Evolutionary conservation across 2,797 vertebrate species (phyloP).

Genomic region (Ptychobarbus kaznakovi): DNA sequence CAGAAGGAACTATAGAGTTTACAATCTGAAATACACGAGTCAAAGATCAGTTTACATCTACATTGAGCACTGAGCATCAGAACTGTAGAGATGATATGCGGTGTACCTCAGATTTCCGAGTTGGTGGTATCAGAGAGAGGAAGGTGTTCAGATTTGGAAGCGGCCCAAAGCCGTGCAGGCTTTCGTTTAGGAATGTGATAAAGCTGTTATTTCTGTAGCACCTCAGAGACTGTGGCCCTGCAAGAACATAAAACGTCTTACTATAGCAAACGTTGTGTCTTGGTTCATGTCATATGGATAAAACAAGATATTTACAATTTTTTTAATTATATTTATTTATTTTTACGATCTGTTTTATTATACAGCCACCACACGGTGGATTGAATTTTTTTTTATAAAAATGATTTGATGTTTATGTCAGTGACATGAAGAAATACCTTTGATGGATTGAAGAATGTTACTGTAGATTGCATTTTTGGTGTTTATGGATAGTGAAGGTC

Average conservation of each 20-base stretch:
- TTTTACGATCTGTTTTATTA: neutral
- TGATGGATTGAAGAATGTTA: constrained; percentile 44
- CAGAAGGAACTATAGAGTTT: constrained; percentile 39
- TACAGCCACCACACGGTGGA: neutral
- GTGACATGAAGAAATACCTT: constrained; percentile 38
- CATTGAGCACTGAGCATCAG: neutral
- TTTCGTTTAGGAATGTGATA: constrained; percentile 33
- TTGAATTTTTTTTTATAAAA: too few relatives aligned
- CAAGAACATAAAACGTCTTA: neutral
- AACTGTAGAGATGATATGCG: neutral
- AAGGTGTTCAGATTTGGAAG: constrained; percentile 42
- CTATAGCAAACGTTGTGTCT: neutral
- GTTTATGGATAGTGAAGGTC: constrained; percentile 34
- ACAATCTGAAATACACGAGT: constrained; percentile 46
- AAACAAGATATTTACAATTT: neutral
- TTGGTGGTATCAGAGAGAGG: constrained; percentile 51
- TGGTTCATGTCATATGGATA: neutral
- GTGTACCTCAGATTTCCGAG: constrained; percentile 27
- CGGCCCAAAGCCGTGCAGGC: constrained; percentile 41
- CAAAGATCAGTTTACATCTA: neutral
- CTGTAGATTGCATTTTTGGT: constrained; percentile 49
- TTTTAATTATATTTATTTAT: too few relatives aligned
- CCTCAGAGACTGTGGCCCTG: constrained; percentile 45
- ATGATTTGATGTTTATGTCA: neutral
- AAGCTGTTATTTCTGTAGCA: constrained; percentile 58